Conservation (phyloP, 2,113 vertebrate species). For the Scomber scombrus region DNA sequence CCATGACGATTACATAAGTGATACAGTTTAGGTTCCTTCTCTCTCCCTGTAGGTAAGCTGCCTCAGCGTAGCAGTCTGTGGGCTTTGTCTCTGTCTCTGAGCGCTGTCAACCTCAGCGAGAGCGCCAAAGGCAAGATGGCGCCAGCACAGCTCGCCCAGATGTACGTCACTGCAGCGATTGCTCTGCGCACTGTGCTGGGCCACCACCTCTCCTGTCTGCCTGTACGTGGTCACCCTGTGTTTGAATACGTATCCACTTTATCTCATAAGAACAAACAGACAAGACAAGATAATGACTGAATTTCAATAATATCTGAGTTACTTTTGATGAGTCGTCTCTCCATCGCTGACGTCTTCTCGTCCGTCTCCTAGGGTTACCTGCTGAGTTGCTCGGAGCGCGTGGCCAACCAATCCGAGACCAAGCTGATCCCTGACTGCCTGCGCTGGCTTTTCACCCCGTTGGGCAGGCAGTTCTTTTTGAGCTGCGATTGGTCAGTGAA, state of each 20-base stretch:
- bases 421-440: slow-evolving; percentile 89
- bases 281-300: not conserved
- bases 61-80: slow-evolving; percentile 89
- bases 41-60: slow-evolving; percentile 88
- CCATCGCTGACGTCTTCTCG: not conserved
- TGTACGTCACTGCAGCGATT: slow-evolving; percentile 93
- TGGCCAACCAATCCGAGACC: slow-evolving; percentile 85
- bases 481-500: slow-evolving; percentile 95
- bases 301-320: not conserved
- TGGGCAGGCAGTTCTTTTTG: slow-evolving; percentile 96
- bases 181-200: slow-evolving; percentile 91
- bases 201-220: slow-evolving; percentile 91
- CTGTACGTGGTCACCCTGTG: slow-evolving; percentile 82
- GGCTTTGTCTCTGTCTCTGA: slow-evolving; percentile 92
- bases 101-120: slow-evolving; percentile 94
- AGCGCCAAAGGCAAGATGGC: slow-evolving; percentile 94
- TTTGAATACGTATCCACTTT: not conserved
- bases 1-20: not conserved
- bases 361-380: slow-evolving; percentile 89
- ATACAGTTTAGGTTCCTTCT: not conserved
- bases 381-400: slow-evolving; percentile 89
- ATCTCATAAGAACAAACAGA: not conserved
- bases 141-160: slow-evolving; percentile 89
- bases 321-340: slow-evolving; percentile 35
- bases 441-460: slow-evolving; percentile 95